Percentiles rank a stretch among this genome's conserved stretches.
Conservation (phyloP, 1,140 invertebrate genomes). For the Archegozetes longisetosus region DNA sequence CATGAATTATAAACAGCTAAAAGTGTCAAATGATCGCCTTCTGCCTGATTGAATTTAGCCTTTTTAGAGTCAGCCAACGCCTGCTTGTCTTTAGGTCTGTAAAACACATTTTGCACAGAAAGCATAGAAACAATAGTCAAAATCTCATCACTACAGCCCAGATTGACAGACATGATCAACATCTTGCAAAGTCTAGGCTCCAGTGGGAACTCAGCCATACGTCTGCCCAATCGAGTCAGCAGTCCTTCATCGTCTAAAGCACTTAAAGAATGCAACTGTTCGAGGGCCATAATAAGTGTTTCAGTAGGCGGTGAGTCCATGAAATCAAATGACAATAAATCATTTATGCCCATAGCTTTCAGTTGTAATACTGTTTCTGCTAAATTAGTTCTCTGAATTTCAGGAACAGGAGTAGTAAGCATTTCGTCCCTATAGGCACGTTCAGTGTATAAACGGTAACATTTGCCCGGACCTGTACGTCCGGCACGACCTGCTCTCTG, state of each 20-base stretch:
- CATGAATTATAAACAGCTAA: slow-evolving; percentile 98
- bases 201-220: slow-evolving; percentile 98
- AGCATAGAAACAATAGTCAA: slow-evolving; percentile 98
- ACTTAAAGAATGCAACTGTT: slow-evolving; percentile 89
- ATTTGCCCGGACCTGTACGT: slow-evolving; percentile 91
- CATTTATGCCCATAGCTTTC: slow-evolving; percentile 99
- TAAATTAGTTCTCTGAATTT: slow-evolving; percentile 96
- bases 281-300: slow-evolving; percentile 86
- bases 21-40: slow-evolving; percentile 94
- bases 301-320: slow-evolving; percentile 89
- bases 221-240: slow-evolving; percentile 73
- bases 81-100: slow-evolving; percentile 81
- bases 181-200: slow-evolving; percentile 98
- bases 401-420: slow-evolving; percentile 94
- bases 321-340: slow-evolving; percentile 98
- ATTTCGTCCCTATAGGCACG: slow-evolving; percentile 96
- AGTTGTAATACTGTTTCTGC: slow-evolving; percentile 85
- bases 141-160: slow-evolving; percentile 97
- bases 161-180: slow-evolving; percentile 95
- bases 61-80: slow-evolving; percentile 96
- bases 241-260: slow-evolving; percentile 94
- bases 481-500: slow-evolving; percentile 91
- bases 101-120: slow-evolving; percentile 97
- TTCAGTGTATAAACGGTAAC: slow-evolving; percentile 95
- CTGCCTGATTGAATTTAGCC: slow-evolving; percentile 95